phyloP scores from a whole-genome alignment of 2,888 invertebrate species.

The Trilocha varians region DNA sequence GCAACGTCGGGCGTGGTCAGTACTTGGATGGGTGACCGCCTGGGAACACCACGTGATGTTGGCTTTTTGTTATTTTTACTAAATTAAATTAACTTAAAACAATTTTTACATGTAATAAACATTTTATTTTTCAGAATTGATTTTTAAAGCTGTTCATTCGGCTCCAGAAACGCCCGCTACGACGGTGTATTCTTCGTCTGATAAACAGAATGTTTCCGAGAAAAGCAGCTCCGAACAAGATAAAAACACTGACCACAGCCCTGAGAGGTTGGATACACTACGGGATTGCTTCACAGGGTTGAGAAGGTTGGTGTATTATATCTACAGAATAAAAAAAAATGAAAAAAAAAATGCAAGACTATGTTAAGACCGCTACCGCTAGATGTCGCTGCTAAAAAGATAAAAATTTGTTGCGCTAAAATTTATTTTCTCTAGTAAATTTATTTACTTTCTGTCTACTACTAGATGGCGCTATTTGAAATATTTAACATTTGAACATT shows the following conservation, averaged over 20 bases:
- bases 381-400: too few relatives aligned
- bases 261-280: slow-evolving; percentile 27
- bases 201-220: slow-evolving; percentile 17
- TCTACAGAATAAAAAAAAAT: too few relatives aligned
- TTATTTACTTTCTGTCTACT: too few relatives aligned
- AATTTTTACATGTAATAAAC: slow-evolving; percentile 1
- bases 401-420: too few relatives aligned
- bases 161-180: slow-evolving; percentile 22
- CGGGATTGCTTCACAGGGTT: slow-evolving; percentile 34
- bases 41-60: slow-evolving; percentile 59
- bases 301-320: slow-evolving; percentile 41
- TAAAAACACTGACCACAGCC: slow-evolving; percentile 19
- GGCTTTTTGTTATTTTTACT: slow-evolving; percentile 43
- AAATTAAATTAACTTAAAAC: too few relatives aligned
- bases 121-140: slow-evolving; percentile 8
- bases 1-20: slow-evolving; percentile 65
- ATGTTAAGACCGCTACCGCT: too few relatives aligned
- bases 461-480: too few relatives aligned
- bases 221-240: slow-evolving; percentile 15
- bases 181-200: slow-evolving; percentile 21
- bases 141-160: slow-evolving; percentile 24
- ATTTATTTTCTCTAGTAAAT: too few relatives aligned
- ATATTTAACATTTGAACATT: too few relatives aligned
- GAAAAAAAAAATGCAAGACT: too few relatives aligned
- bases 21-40: slow-evolving; percentile 68